Conservation (phyloP, 2,888 invertebrate species). For the Drepanosiphum platanoidis region DNA sequence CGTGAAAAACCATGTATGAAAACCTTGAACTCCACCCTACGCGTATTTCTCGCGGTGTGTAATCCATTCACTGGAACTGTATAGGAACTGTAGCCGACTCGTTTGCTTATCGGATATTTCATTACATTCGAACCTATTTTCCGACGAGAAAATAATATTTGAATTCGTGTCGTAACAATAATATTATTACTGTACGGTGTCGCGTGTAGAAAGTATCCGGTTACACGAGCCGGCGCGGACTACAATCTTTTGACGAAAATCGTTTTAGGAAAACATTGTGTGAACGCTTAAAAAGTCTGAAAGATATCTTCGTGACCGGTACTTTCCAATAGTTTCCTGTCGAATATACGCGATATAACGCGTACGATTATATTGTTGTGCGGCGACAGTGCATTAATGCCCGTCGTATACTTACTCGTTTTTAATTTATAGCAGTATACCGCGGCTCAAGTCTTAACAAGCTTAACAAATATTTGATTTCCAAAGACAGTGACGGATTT, state of each 20-base stretch:
- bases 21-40: conserved; percentile 53
- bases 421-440: too few relatives aligned
- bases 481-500: too few relatives aligned
- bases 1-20: conserved; percentile 44
- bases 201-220: not conserved
- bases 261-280: not conserved
- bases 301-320: too few relatives aligned
- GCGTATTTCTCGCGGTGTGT: not conserved
- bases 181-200: too few relatives aligned
- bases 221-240: not conserved
- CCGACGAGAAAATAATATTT: not conserved
- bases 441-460: too few relatives aligned
- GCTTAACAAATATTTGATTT: too few relatives aligned
- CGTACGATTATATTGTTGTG: too few relatives aligned
- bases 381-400: too few relatives aligned
- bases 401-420: too few relatives aligned
- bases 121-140: not conserved
- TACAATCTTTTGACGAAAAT: not conserved
- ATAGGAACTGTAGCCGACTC: not conserved
- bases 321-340: too few relatives aligned
- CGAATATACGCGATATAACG: too few relatives aligned
- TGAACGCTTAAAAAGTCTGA: too few relatives aligned
- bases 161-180: not conserved
- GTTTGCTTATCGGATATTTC: not conserved
- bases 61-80: conserved; percentile 26